Conservation (phyloP, 2,797 vertebrate genomes). For the Aldrovandia affinis region DNA sequence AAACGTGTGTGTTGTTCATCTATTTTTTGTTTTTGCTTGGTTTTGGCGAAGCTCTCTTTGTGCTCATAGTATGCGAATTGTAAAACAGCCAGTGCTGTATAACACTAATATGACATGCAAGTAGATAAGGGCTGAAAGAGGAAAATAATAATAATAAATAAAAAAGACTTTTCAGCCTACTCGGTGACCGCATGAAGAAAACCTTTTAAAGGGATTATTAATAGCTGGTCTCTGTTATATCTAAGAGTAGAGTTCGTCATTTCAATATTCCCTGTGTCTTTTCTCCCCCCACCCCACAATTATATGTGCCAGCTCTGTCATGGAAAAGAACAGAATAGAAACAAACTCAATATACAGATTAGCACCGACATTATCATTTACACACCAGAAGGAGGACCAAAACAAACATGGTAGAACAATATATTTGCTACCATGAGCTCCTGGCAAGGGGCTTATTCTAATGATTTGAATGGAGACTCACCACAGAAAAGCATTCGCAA, state of each 20-base stretch:
- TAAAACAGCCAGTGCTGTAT: background rate
- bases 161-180: background rate
- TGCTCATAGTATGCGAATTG: background rate
- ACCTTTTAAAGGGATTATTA: background rate
- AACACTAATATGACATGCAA: background rate
- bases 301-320: background rate
- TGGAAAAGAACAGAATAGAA: background rate
- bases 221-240: slow-evolving; percentile 21
- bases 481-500: slow-evolving; percentile 66
- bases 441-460: slow-evolving; percentile 62
- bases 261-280: background rate
- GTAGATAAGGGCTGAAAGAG: background rate
- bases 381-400: background rate
- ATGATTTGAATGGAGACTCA: slow-evolving; percentile 69
- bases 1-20: slow-evolving; percentile 51
- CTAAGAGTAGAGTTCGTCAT: background rate
- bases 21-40: slow-evolving; percentile 40
- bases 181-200: background rate
- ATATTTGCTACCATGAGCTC: background rate
- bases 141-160: background rate
- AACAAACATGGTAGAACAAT: background rate
- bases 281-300: background rate
- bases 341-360: slow-evolving; percentile 1
- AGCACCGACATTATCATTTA: slow-evolving; percentile 6
- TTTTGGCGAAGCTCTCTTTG: background rate